A percentile compares a stretch with the other conserved stretches of the same genome.
phyloP scores from a whole-genome alignment of 2,797 vertebrate genomes.

The Buceros bicornis region DNA sequence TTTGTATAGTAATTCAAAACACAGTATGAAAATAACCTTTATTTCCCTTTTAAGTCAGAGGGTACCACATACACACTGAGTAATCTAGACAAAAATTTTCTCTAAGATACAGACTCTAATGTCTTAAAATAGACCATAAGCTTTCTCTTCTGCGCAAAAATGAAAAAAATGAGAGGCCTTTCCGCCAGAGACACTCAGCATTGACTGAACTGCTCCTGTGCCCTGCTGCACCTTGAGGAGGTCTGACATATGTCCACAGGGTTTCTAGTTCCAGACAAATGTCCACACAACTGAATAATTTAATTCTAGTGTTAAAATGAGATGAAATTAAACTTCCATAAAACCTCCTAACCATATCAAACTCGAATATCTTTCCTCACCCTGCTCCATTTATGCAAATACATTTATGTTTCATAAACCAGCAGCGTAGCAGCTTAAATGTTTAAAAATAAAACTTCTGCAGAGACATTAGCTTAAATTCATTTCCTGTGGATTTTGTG shows the following conservation, averaged over 20 bases:
- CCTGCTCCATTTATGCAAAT: slow-evolving; percentile 31
- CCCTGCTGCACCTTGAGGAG: not conserved
- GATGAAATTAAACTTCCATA: slow-evolving; percentile 48
- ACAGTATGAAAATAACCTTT: slow-evolving; percentile 19
- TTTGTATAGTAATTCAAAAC: slow-evolving; percentile 21
- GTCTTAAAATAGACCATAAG: not conserved
- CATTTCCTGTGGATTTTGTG: not conserved
- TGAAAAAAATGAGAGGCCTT: not conserved
- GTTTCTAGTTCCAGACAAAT: not conserved
- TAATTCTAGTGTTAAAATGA: slow-evolving; percentile 30
- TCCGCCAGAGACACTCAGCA: not conserved
- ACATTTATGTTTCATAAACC: slow-evolving; percentile 38
- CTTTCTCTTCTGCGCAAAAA: not conserved
- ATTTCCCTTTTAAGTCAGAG: slow-evolving; percentile 21
- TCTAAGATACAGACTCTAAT: not conserved
- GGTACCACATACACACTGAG: not conserved
- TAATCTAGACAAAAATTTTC: not conserved
- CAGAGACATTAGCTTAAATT: slow-evolving; percentile 2
- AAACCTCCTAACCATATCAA: not conserved
- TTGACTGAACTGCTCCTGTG: not conserved
- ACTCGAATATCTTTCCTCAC: not conserved
- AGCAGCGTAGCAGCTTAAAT: not conserved
- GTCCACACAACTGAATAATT: not conserved
- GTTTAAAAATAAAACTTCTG: slow-evolving; percentile 37
- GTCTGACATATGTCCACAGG: not conserved